Evolutionary conservation across 2,888 invertebrate genomes (phyloP), one percentile per base, ranked within the genome.

Genomic region (Rhogogaster chlorosoma): DNA sequence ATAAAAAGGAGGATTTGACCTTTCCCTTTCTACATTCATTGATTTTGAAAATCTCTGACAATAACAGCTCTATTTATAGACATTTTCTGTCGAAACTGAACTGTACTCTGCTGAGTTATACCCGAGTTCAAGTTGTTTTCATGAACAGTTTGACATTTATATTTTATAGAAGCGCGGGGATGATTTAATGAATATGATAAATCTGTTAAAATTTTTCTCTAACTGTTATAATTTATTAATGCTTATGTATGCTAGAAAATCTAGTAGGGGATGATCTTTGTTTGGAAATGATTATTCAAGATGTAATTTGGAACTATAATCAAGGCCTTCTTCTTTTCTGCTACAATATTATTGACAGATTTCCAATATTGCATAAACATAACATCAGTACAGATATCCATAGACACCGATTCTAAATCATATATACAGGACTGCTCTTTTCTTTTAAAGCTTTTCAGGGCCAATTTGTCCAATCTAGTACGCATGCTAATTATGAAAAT

Each of bases 321-420:
- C 88, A 91, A 89, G 89, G 87, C 89, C 89, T 88, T 86, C 88
- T 86, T 77, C 12, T 53, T 86, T 78, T 84, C 83, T 87, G 85
- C 86, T 88, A 88, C 84, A 85, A 87, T 86, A 85, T 87, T 89
- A 88, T 87, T 87, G 88, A 86, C 86, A 80, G 87, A 88, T 86
- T 87, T 88, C 86, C 86, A 85, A 88, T 88, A 87, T 87, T 88
- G 87, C 85, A 85, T 86, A 87, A 88, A 89, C 88, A 89, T 89
- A 89, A 90, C 89, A 89, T 89, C 87, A 86, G 84, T 90, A 90
- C 88, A 89, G 85, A 89, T 87, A 89, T 90, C 88, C 85, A 87
- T 88, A 87, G 88, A 89, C 88, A 91, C 87, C 88, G 87, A 87
- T 89, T 89, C 88, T 89, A 86, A 87, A 83, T 85, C 85, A 61